A percentile compares a stretch with the other conserved stretches of the same genome.
These are phyloP conservation scores for Charina bottae DNA, from an alignment of 2,113 vertebrate genomes.

Conservation along the genomic window DNA sequence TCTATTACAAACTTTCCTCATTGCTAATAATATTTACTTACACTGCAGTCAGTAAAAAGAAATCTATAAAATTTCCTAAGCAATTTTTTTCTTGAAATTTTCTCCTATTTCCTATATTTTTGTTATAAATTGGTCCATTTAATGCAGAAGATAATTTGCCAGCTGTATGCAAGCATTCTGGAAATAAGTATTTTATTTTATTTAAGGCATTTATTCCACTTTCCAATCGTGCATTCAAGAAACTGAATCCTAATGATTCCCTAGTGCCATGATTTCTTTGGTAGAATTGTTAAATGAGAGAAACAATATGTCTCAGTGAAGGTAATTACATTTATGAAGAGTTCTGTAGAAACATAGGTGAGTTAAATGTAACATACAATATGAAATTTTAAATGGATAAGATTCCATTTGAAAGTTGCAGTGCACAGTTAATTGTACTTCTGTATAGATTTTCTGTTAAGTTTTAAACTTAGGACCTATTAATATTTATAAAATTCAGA, in stretches of 20 bases:
- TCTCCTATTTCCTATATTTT: background rate
- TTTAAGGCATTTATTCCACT: background rate
- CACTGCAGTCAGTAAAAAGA: background rate
- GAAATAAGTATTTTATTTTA: background rate
- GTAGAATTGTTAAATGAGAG: background rate
- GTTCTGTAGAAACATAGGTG: background rate
- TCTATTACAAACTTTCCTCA: background rate
- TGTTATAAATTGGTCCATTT: background rate
- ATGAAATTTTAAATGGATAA: fast-evolving
- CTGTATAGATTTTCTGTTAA: background rate
- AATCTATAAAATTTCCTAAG: background rate
- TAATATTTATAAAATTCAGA: background rate
- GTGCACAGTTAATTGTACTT: background rate
- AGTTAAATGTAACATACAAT: background rate
- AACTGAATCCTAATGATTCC: background rate
- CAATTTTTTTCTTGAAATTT: background rate
- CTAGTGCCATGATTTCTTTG: background rate
- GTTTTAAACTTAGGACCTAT: background rate
- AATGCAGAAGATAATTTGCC: background rate
- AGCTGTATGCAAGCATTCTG: background rate
- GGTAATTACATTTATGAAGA: background rate
- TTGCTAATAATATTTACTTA: background rate
- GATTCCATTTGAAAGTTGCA: background rate
- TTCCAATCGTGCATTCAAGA: background rate
- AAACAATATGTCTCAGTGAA: background rate